A percentile compares a stretch with the other conserved stretches of the same genome.
phyloP scores from a whole-genome alignment of 1,140 invertebrate species.

The Ostrea edulis region DNA sequence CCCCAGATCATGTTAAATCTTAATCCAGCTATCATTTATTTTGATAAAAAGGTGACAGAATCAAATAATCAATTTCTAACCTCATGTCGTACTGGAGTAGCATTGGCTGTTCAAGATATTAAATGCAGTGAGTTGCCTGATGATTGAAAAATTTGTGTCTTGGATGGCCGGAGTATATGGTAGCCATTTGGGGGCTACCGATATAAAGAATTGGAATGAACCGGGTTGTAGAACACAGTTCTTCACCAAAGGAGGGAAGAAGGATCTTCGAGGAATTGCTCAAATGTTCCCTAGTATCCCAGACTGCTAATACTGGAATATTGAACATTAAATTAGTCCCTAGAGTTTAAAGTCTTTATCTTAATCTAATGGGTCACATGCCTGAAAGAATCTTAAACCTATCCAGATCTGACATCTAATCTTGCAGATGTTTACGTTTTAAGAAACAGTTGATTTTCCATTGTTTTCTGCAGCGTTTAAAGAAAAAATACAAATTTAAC shows the following conservation, averaged over 20 bases:
- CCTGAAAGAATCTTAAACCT: constrained; percentile 8
- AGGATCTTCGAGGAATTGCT: not conserved
- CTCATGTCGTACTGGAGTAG: not conserved
- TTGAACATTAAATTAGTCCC: constrained; percentile 29
- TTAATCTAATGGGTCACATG: constrained; percentile 25
- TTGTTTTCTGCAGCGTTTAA: not conserved
- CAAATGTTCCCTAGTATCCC: not conserved
- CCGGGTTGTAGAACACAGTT: not conserved
- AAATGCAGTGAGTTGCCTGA: not conserved
- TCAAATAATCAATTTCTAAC: constrained; percentile 34
- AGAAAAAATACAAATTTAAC: constrained; percentile 19
- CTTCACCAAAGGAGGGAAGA: not conserved
- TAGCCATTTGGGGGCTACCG: not conserved
- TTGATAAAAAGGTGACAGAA: constrained; percentile 35
- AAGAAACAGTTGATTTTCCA: not conserved
- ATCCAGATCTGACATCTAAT: constrained; percentile 1
- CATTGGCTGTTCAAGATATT: not conserved
- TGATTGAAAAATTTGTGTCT: constrained; percentile 20
- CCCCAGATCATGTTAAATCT: constrained; percentile 36
- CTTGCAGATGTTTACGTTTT: constrained; percentile 2
- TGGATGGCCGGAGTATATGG: not conserved
- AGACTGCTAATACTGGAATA: constrained; percentile 2
- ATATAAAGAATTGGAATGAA: not conserved
- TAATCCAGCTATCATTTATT: constrained; percentile 26
- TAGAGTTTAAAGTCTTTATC: not conserved